Evolutionary conservation across 2,888 invertebrate genomes (phyloP).

Genomic region (Aleiodes testaceus): DNA sequence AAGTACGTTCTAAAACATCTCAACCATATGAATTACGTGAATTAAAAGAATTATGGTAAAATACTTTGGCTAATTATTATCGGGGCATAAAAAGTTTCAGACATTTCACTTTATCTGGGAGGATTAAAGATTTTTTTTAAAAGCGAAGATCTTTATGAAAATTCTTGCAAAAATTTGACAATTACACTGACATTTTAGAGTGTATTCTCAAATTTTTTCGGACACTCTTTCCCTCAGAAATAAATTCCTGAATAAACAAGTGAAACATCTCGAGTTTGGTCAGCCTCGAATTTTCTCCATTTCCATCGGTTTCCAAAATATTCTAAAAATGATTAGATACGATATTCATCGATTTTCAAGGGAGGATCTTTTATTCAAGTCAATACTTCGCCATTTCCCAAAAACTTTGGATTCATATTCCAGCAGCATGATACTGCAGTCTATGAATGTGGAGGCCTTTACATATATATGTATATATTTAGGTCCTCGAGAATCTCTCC

Average conservation of each 20-base stretch:
- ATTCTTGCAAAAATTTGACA: neutral
- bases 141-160: neutral
- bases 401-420: constrained; percentile 59
- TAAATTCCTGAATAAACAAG: neutral
- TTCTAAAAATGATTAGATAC: too few species aligned
- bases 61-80: constrained; percentile 22
- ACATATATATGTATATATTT: constrained; percentile 55
- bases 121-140: neutral
- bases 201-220: too few species aligned
- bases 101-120: neutral
- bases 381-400: neutral
- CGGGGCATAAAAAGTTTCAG: neutral
- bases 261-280: neutral
- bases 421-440: constrained; percentile 42
- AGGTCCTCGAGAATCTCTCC: constrained; percentile 51
- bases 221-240: too few species aligned
- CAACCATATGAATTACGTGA: neutral
- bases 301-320: too few species aligned
- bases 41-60: neutral
- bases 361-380: neutral
- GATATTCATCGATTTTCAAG: neutral
- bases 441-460: constrained; percentile 8
- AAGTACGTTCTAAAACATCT: constrained; percentile 28
- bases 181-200: too few species aligned
- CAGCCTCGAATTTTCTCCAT: neutral